Evolutionary conservation across 2,113 vertebrate species (phyloP).

Genomic region (Galbula dea): DNA sequence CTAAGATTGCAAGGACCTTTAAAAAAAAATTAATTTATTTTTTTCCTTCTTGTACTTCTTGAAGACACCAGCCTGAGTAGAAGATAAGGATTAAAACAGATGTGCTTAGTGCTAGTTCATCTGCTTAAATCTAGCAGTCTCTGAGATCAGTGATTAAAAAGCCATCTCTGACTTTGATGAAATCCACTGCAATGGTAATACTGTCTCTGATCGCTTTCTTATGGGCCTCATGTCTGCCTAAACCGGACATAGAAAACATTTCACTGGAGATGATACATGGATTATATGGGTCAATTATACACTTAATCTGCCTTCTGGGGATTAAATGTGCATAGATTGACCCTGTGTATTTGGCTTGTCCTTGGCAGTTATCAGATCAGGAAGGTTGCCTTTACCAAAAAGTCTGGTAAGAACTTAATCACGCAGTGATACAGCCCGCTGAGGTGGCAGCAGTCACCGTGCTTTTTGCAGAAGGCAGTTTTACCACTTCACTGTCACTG

Average conservation of each 20-base stretch:
- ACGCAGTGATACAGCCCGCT: constrained; percentile 53
- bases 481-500: constrained; percentile 73
- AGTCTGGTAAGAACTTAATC: constrained; percentile 81
- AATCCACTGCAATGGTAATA: constrained; percentile 83
- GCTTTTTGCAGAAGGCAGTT: constrained; percentile 61
- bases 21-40: constrained; percentile 86
- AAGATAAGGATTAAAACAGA: constrained; percentile 95
- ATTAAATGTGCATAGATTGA: constrained; percentile 94
- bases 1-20: constrained; percentile 76
- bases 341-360: constrained; percentile 91
- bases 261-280: constrained; percentile 86
- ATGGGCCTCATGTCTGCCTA: constrained; percentile 68
- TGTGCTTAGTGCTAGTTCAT: constrained; percentile 91
- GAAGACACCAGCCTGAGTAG: constrained; percentile 85
- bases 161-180: constrained; percentile 85
- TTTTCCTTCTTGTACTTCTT: constrained; percentile 81
- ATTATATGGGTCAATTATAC: constrained; percentile 99
- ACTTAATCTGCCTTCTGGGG: constrained; percentile 95
- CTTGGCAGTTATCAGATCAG: constrained; percentile 92
- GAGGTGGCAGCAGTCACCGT: constrained; percentile 24
- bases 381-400: constrained; percentile 83
- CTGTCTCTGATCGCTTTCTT: constrained; percentile 67
- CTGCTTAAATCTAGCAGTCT: constrained; percentile 85
- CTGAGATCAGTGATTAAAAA: constrained; percentile 96
- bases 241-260: constrained; percentile 73